phyloP scores from a whole-genome alignment of 2,888 invertebrate genomes.

The Caenorhabditis becei region DNA sequence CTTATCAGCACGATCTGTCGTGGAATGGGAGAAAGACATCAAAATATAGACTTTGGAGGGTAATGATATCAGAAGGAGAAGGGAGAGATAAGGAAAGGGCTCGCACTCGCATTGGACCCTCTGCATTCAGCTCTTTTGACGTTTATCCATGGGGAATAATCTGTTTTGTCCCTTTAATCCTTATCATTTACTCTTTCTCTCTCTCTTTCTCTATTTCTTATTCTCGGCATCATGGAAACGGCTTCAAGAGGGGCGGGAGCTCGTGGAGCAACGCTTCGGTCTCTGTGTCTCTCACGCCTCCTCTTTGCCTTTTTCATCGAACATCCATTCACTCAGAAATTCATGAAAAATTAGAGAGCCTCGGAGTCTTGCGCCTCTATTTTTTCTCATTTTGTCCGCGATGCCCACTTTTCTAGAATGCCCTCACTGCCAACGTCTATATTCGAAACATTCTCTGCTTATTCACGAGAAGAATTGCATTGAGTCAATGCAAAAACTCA shows the following conservation, averaged over 20 bases:
- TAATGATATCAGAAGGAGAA: slow-evolving; percentile 2
- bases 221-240: slow-evolving; percentile 10
- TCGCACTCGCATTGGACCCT: slow-evolving; percentile 1
- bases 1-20: slow-evolving; percentile 21
- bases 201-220: slow-evolving; percentile 2
- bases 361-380: neutral
- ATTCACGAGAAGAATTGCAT: slow-evolving; percentile 55
- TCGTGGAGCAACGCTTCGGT: slow-evolving; percentile 8
- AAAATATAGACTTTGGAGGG: neutral
- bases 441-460: slow-evolving; percentile 51
- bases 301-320: slow-evolving; percentile 1
- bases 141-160: no score
- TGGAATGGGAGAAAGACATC: slow-evolving; percentile 10
- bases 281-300: slow-evolving; percentile 5
- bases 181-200: slow-evolving; percentile 15
- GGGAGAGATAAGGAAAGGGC: neutral
- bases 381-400: neutral
- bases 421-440: slow-evolving; percentile 47
- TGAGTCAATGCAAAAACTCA: slow-evolving; percentile 35
- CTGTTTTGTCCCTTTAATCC: slow-evolving; percentile 8
- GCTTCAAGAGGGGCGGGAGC: slow-evolving; percentile 10
- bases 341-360: slow-evolving; percentile 56
- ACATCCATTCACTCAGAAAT: slow-evolving; percentile 52
- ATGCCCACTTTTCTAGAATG: slow-evolving; percentile 62
- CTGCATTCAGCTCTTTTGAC: slow-evolving; percentile 5